Conservation (phyloP, 1,140 invertebrate genomes). For the Pectinophora gossypiella region DNA sequence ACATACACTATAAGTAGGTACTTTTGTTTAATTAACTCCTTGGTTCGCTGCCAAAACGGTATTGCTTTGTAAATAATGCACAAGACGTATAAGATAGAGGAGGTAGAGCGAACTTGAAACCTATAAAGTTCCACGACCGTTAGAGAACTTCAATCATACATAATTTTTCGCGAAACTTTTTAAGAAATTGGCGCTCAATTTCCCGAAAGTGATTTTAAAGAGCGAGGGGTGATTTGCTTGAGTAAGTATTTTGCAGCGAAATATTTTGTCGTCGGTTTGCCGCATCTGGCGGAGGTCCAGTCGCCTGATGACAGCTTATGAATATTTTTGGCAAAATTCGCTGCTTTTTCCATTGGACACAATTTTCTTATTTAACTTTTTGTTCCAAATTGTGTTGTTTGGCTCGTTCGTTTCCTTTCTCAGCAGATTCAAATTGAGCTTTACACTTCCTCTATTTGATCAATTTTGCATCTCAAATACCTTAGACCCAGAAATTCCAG, state of each 20-base stretch:
- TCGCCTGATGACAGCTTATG: constrained; percentile 72
- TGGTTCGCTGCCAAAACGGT: background rate
- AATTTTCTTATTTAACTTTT: constrained; percentile 56
- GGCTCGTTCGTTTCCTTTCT: constrained; percentile 3
- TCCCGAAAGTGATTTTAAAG: constrained; percentile 64
- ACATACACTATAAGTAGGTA: too few species aligned
- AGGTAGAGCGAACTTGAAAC: background rate
- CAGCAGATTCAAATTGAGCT: background rate
- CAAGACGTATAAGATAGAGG: background rate
- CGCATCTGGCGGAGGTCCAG: constrained; percentile 69
- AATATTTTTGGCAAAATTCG: constrained; percentile 71
- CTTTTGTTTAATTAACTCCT: background rate
- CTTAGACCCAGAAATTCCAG: too few species aligned
- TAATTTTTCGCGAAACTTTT: constrained; percentile 16
- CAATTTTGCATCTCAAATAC: too few species aligned
- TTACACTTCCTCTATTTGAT: background rate
- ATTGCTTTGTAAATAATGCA: background rate
- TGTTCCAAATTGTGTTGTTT: constrained; percentile 35
- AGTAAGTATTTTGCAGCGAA: constrained; percentile 67
- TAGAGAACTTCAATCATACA: constrained; percentile 17
- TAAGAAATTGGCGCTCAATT: constrained; percentile 46
- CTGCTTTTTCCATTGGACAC: constrained; percentile 48
- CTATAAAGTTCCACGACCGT: constrained; percentile 11
- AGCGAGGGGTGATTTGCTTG: constrained; percentile 59
- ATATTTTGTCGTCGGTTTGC: constrained; percentile 69